A percentile compares a stretch with the other conserved stretches of the same genome.
Evolutionary conservation across 2,888 invertebrate genomes (phyloP).

Genomic region (Geotrupes spiniger): DNA sequence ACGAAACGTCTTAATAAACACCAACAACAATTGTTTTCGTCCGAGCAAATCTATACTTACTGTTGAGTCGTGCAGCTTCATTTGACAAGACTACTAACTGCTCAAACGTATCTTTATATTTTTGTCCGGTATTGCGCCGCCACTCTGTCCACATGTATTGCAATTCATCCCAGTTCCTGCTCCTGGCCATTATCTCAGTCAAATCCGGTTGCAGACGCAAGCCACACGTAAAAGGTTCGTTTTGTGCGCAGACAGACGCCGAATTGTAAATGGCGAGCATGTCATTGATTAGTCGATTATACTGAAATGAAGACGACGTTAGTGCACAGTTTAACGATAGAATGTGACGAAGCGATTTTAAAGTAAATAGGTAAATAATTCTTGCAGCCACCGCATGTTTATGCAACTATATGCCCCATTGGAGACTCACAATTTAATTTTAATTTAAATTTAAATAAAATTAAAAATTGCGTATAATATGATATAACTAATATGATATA

Average conservation of each 20-base stretch:
- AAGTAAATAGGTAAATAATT: no score
- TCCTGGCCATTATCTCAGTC: conserved; percentile 72
- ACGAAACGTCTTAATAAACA: no score
- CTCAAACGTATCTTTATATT: conserved; percentile 75
- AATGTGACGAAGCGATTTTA: no score
- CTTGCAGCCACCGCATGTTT: no score
- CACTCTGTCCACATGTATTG: conserved; percentile 88
- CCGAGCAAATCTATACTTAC: conserved; percentile 55
- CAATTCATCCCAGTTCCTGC: conserved; percentile 84
- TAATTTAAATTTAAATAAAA: no score
- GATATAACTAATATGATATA: no score
- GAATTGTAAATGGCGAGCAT: conserved; percentile 85
- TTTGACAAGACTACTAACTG: conserved; percentile 77
- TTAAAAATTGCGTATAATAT: no score
- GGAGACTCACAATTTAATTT: no score
- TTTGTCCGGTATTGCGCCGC: conserved; percentile 79
- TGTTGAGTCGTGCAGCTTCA: conserved; percentile 75
- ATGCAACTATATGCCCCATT: no score
- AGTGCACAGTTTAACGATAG: no score
- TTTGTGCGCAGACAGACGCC: conserved; percentile 80
- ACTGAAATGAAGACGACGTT: conserved; percentile 56
- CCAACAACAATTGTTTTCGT: background rate
- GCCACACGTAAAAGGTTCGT: conserved; percentile 80
- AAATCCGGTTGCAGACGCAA: conserved; percentile 77
- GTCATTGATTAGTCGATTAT: conserved; percentile 82